These are phyloP conservation scores for Paedocypris sp. DNA, from an alignment of 2,113 vertebrate genomes.

Conservation along the genomic window DNA sequence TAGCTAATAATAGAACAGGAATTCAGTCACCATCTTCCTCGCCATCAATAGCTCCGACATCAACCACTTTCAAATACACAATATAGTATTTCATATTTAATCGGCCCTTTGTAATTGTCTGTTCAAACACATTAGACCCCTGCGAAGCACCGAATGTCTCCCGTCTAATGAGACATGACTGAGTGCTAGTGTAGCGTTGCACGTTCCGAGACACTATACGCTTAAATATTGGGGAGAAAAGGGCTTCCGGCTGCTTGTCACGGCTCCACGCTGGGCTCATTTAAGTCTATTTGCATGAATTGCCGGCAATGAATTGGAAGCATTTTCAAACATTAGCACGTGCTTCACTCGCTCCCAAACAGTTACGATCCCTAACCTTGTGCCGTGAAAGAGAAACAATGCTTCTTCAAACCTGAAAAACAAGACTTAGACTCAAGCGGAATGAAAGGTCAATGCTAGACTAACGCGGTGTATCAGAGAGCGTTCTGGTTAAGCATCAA, in stretches of 20 bases:
- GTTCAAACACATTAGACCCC: conserved; percentile 12
- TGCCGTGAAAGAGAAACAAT: too few relatives aligned
- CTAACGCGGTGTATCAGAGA: too few relatives aligned
- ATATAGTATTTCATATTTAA: too few relatives aligned
- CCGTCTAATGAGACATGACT: conserved; percentile 15
- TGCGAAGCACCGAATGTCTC: background rate
- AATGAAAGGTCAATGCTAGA: background rate
- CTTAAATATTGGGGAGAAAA: background rate
- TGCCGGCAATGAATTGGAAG: too few relatives aligned
- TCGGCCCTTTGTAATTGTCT: conserved; percentile 11
- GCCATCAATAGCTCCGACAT: too few relatives aligned
- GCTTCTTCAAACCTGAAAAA: too few relatives aligned
- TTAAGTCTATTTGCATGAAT: background rate
- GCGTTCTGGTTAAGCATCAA: conserved; percentile 28
- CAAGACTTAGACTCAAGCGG: background rate
- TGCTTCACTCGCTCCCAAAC: too few relatives aligned
- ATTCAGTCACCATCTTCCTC: too few relatives aligned
- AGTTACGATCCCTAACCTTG: too few relatives aligned
- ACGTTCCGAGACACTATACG: background rate
- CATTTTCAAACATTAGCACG: too few relatives aligned
- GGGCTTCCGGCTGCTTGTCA: background rate
- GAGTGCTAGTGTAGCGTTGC: background rate
- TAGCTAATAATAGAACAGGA: too few relatives aligned
- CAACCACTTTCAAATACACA: too few relatives aligned
- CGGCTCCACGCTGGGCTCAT: background rate